Base-by-base conservation (phyloP, 2,888 invertebrate species). In the Tuta absoluta region DNA sequence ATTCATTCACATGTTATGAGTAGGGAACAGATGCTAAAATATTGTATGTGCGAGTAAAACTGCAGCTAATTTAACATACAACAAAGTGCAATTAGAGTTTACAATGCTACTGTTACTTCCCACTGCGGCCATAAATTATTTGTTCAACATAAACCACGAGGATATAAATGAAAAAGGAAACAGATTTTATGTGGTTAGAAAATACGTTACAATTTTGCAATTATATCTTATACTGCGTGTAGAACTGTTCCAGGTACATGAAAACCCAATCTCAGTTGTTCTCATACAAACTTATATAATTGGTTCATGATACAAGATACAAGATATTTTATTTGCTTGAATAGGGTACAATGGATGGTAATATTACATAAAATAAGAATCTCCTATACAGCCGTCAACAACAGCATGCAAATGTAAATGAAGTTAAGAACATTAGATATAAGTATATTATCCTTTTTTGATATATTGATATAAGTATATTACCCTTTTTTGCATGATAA, bases 161-260 rank as follows among this genome's bases (percentile, higher is more conserved):
- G 49, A 19, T 19, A 21, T 21, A 49, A 49, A 49, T 49, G 21
- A 49, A 64, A 66, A 69, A 68, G 65, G 78, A 79, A 74, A 75
- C 72, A 72, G 72, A 23, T 53, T 78, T 78, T 72, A 81, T 81
- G 80, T 74, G 72, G 73, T 73, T 76, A 4, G 45, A 45, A 45
- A 45, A n/a, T 45, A 45, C n/a, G 45, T 45, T 45, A 17, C 33
- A 5, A 33, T 33, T 41, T 3, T 14, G 14, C 14, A 17, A 45
- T 17, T 45, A 41, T 14, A n/a, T 14, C n/a, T 17, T 45, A 0
- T 41, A n/a, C 0, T n/a, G 4, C 11, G 17, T n/a, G 45, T 17
- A n/a, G 45, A 17, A 17, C 0, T 4, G 8, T n/a, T 17, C 4
- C 4, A n/a, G 17, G 12, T 14, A 41, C 14, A 2, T 28, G 3